Evolutionary conservation across 2,888 invertebrate genomes (phyloP), one percentile per base, ranked within the genome.

Genomic region (Mesoligia furuncula): DNA sequence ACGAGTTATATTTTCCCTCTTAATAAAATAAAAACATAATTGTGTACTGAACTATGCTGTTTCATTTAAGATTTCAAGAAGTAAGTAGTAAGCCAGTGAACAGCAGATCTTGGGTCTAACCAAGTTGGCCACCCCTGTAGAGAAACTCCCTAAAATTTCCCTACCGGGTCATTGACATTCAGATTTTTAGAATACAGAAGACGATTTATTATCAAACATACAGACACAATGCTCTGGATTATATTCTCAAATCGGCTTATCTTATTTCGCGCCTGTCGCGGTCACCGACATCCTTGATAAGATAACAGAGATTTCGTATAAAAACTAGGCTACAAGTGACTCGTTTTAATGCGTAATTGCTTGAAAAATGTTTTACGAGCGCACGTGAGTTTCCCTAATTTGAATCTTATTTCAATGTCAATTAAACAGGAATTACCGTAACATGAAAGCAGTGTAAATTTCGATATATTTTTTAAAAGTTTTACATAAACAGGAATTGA

Each of bases 251-350:
- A 31, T 71, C 36, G 36, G 36, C 54, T 71, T 81, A 68, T 71
- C 65, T 71, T 57, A 31, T 13, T 42, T 6, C 17, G 54, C 51
- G 67, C 20, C 27, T 61, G 71, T 51, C 68, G 51, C 78, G 73
- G 84, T 83, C 84, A 39, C 62, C 24, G 79, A 86, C 75, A 20
- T 66, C n/a, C 42, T n/a, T 45, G 87, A 84, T 86, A 84, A 84
- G 83, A 83, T 85, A 83, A 65, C 75, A 61, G 70, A 71, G 71
- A 83, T 81, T 85, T 83, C 59, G 64, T 31, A 72, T 61, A 77
- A 77, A 76, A 87, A 80, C 64, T 81, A 77, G 81, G 83, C 82
- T 78, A 83, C 24, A 27, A 68, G n/a, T 51, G 13, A 48, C 6
- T 61, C 1, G 3, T 24, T 64, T 72, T 65, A 51, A 62, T 36